These are phyloP conservation scores for Sardinella longiceps DNA, from an alignment of 2,797 vertebrate genomes.

Conservation along the genomic window DNA sequence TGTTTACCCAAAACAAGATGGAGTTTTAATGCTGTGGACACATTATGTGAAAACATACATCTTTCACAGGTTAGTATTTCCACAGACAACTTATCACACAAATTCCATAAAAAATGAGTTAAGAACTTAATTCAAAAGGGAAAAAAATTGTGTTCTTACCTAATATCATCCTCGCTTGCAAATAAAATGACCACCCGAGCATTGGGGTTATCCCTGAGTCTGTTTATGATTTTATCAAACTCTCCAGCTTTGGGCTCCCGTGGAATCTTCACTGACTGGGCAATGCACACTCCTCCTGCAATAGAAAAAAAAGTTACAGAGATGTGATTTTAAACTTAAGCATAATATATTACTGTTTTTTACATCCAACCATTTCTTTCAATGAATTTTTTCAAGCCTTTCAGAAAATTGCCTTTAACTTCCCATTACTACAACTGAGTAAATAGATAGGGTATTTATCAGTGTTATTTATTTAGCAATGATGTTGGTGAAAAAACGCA, in stretches of 20 bases:
- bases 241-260: constrained; percentile 87
- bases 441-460: not conserved
- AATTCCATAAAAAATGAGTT: not conserved
- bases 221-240: constrained; percentile 91
- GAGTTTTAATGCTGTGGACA: not conserved
- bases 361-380: not conserved
- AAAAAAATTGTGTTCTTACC: constrained; percentile 64
- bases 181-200: constrained; percentile 91
- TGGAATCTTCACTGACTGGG: constrained; percentile 93
- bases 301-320: constrained; percentile 31
- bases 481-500: constrained; percentile 20
- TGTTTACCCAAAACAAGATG: not conserved
- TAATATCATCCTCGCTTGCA: constrained; percentile 93
- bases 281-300: constrained; percentile 88
- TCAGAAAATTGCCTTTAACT: not conserved
- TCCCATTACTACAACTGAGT: not conserved
- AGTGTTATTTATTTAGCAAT: not conserved
- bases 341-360: not conserved
- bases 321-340: not conserved
- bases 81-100: not conserved
- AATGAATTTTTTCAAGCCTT: not conserved
- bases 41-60: not conserved
- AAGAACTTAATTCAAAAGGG: not conserved
- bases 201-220: constrained; percentile 90
- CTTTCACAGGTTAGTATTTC: not conserved